Percentiles rank a stretch among this genome's conserved stretches.
These are phyloP conservation scores for Alexandromys fortis DNA, from an alignment of 2,113 vertebrate genomes.

Conservation along the genomic window DNA sequence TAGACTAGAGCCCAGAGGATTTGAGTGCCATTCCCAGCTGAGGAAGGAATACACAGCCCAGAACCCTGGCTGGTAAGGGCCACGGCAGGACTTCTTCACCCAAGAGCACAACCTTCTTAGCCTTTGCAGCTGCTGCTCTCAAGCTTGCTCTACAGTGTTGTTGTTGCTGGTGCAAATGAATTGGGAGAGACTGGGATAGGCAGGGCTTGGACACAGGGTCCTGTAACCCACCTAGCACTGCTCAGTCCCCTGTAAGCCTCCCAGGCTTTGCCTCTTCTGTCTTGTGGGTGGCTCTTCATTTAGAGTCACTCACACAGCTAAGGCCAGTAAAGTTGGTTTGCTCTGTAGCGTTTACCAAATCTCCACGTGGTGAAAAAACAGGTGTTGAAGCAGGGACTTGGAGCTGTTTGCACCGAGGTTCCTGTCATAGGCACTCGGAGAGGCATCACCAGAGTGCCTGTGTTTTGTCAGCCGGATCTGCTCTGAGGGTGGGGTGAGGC, in stretches of 20 bases:
- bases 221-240: neutral
- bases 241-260: neutral
- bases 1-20: neutral
- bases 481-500: neutral
- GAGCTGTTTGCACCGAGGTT: fast-evolving
- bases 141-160: neutral
- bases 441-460: neutral
- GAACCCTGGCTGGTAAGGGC: too few relatives aligned
- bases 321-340: neutral
- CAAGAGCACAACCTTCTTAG: neutral
- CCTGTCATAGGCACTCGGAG: neutral
- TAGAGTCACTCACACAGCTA: neutral
- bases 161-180: neutral
- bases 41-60: neutral
- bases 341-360: neutral
- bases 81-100: neutral
- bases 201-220: neutral
- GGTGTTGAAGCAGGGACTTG: neutral
- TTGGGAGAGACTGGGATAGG: neutral
- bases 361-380: neutral
- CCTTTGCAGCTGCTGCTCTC: neutral
- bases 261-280: neutral
- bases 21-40: neutral
- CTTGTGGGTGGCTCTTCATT: neutral
- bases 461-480: neutral